Base-by-base conservation (phyloP, 2,113 vertebrate species). In the Caranx ignobilis region DNA sequence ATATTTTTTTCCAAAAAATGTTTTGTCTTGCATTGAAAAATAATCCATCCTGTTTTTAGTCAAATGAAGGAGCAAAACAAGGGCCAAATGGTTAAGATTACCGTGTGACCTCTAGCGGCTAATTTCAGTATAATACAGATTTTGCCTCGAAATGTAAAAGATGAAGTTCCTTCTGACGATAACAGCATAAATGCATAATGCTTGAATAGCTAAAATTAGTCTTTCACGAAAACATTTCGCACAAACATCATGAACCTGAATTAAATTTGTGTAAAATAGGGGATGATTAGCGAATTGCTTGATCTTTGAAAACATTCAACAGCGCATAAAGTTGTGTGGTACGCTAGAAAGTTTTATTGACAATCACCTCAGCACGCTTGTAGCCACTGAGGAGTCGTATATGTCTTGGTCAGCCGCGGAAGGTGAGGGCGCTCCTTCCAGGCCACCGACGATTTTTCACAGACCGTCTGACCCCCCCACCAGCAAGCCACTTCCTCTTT, bases 401-500 rank as follows among this genome's bases (percentile, higher is more conserved):
- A 15, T 10, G 55, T 45, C 21, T 81, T 32, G 31, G 62, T 68
- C 43, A 56, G 16, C 91, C 93, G 65, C 88, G 90, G 87, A 91
- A 89, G 86, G 79, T 87, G 92, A 93, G 93, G 93, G 93, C 93
- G 93, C 93, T 94, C 91, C 90, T 92, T 91, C 81, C 86, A 82
- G 90, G 71, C 83, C 84, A 74, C 60, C 71, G 79, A 26, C 59
- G 77, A 80, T 89, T 88, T 77, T 82, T 79, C 86, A 74, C 85
- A 79, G 69, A 70, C 88, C 19, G 77, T 69, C 90, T 92, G 87
- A 90, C 90, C 89, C 92, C 91, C 91, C 79, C 83, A 84, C 73
- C 78, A 84, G 91, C 88, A 79, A 79, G 87, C 86, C 82, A 94
- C 93, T 95, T 95, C 94, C 94, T 95, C 93, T 93, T 92, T 91